phyloP scores from a whole-genome alignment of 2,113 vertebrate species.

The Alaudala cheleensis region DNA sequence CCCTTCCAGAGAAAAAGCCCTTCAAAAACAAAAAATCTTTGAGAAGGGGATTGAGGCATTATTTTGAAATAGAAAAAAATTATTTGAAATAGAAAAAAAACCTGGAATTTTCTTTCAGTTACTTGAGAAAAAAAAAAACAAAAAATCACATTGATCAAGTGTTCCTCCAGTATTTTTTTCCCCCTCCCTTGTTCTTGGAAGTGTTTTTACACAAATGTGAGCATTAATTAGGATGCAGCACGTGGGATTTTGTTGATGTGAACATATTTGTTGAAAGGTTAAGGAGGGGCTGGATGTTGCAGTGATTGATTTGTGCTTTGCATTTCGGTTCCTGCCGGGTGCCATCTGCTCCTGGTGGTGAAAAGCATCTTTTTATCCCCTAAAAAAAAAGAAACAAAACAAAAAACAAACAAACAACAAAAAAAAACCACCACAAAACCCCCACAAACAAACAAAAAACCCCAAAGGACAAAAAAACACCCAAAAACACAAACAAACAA shows the following conservation, averaged over 20 bases:
- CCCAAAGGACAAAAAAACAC: no score
- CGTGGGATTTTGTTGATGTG: conserved; percentile 22
- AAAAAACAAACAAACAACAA: no score
- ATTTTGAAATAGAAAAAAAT: not conserved
- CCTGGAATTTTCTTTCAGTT: not conserved
- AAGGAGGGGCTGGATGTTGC: conserved; percentile 32
- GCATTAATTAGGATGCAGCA: conserved; percentile 46
- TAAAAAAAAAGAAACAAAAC: no score
- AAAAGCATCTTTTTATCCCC: no score
- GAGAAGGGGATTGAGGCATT: not conserved
- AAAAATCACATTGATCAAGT: not conserved
- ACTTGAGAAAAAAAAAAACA: not conserved
- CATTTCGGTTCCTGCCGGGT: conserved; percentile 33
- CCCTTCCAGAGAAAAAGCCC: not conserved
- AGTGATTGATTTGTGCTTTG: conserved; percentile 32
- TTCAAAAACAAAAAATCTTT: not conserved
- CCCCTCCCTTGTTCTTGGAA: not conserved
- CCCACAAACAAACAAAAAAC: no score
- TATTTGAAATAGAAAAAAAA: not conserved
- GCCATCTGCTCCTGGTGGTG: conserved; percentile 15
- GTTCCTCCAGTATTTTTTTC: conserved; percentile 10
- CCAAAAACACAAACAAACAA: no score
- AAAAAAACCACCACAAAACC: no score
- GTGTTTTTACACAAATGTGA: conserved; percentile 29
- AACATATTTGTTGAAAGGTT: conserved; percentile 59